A percentile compares a stretch with the other conserved stretches of the same genome.
Evolutionary conservation across 2,113 vertebrate genomes (phyloP).

Genomic region (Nibea coibor): DNA sequence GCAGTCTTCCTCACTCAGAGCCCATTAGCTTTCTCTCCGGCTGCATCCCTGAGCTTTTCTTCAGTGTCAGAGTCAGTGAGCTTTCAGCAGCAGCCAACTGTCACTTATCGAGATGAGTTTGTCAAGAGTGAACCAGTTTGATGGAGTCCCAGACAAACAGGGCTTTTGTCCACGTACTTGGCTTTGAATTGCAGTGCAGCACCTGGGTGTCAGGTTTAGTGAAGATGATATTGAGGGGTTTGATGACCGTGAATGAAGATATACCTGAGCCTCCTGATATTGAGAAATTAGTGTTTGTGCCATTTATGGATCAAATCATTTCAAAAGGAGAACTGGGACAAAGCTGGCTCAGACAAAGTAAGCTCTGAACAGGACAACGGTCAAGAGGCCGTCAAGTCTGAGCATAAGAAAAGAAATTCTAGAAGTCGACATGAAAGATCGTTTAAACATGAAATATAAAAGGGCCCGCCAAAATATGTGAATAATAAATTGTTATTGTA

Average conservation of each 20-base stretch:
- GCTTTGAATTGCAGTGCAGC: slow-evolving; percentile 8
- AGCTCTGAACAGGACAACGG: not conserved
- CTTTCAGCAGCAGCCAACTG: not conserved
- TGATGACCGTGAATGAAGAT: not conserved
- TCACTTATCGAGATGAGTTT: not conserved
- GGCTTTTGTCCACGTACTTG: slow-evolving; percentile 20
- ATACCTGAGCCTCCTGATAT: not conserved
- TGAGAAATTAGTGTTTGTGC: not conserved
- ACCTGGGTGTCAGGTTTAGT: not conserved
- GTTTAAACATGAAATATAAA: not conserved
- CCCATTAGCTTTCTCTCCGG: not conserved
- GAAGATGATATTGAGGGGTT: not conserved
- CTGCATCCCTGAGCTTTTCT: slow-evolving; percentile 9
- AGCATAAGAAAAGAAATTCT: not conserved
- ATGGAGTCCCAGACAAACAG: not conserved
- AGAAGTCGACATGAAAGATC: not conserved
- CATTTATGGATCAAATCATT: not conserved
- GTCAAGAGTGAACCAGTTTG: not conserved
- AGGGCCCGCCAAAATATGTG: not conserved
- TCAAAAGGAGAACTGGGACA: not conserved
- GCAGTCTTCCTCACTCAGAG: not conserved
- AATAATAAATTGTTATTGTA: not conserved
- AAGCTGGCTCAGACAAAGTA: not conserved
- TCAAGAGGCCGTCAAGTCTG: not conserved
- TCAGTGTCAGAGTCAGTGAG: not conserved